These are phyloP conservation scores for Hyles vespertilio DNA, from an alignment of 1,140 invertebrate species.

Conservation along the genomic window DNA sequence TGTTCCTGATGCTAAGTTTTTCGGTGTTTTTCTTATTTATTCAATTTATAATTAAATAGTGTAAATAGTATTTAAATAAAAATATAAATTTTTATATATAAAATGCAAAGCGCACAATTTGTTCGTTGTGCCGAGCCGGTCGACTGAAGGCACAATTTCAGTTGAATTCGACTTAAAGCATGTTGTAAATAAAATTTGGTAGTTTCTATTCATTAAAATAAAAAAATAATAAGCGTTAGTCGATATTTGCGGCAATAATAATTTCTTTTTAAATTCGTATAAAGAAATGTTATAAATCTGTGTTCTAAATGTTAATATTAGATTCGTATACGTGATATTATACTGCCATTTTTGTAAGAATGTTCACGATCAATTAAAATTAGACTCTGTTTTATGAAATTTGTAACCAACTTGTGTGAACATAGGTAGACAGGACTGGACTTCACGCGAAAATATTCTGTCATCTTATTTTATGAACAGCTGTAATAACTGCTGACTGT, in stretches of 20 bases:
- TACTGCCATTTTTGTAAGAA: conserved; percentile 65
- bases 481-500: no score
- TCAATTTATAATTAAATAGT: no score
- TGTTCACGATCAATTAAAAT: conserved; percentile 36
- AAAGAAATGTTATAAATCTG: conserved; percentile 31
- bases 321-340: conserved; percentile 67
- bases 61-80: not conserved
- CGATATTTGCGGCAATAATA: conserved; percentile 53
- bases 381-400: not conserved
- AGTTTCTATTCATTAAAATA: conserved; percentile 3
- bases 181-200: conserved; percentile 2
- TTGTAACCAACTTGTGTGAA: no score
- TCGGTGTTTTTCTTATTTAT: no score
- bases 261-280: conserved; percentile 21
- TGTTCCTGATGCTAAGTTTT: no score
- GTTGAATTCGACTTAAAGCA: conserved; percentile 4
- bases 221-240: conserved; percentile 3
- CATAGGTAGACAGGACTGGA: no score
- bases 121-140: conserved; percentile 27
- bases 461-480: no score
- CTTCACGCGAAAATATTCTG: no score
- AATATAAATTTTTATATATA: not conserved
- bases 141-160: conserved; percentile 31
- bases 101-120: conserved; percentile 24
- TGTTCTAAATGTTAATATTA: conserved; percentile 51